Conservation (phyloP, 2,113 vertebrate species). For the Triplophysa siluroides region DNA sequence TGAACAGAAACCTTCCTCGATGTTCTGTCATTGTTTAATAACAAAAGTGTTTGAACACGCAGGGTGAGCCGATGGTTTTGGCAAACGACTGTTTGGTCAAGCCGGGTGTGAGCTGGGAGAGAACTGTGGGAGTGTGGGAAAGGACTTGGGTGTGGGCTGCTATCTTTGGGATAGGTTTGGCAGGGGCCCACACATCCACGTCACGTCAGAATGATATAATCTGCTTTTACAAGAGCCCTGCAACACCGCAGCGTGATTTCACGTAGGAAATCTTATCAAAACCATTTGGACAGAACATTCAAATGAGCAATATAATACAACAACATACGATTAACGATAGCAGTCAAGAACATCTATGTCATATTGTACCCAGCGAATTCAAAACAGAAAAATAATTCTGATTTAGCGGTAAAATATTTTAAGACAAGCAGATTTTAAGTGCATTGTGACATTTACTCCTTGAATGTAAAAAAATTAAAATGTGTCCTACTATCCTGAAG, state of each 20-base stretch:
- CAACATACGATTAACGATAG: not conserved
- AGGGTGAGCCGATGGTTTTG: not conserved
- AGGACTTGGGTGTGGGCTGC: constrained; percentile 11
- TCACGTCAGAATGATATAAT: not conserved
- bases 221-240: not conserved
- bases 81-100: not conserved
- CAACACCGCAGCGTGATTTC: not conserved
- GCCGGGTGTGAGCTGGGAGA: not conserved
- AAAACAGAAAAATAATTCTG: too few relatives aligned
- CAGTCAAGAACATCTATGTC: not conserved
- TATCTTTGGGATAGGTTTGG: constrained; percentile 16
- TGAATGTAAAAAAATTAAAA: too few relatives aligned
- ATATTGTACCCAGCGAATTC: not conserved
- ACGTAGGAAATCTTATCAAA: constrained; percentile 14
- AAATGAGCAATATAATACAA: not conserved
- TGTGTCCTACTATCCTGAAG: too few relatives aligned
- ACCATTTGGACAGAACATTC: not conserved
- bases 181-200: constrained; percentile 9
- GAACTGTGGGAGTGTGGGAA: constrained; percentile 31
- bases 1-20: too few relatives aligned
- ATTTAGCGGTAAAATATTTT: too few relatives aligned
- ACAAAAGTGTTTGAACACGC: not conserved
- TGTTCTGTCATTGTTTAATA: too few relatives aligned
- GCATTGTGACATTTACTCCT: too few relatives aligned
- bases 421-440: too few relatives aligned